Conservation (phyloP, 2,888 invertebrate genomes). For the Podotricha telesiphe region DNA sequence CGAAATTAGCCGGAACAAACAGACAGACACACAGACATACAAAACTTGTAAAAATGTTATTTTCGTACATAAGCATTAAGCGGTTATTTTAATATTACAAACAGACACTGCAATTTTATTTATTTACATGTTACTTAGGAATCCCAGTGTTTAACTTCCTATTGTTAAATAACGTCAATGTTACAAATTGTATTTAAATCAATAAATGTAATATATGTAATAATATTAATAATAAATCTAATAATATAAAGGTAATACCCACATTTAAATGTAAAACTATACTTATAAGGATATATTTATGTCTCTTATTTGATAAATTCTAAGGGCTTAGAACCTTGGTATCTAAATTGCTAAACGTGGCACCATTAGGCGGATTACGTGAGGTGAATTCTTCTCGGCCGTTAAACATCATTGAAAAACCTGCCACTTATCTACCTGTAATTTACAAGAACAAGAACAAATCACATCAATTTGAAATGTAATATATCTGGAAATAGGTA, state of each 20-base stretch:
- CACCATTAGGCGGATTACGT: conserved; percentile 40
- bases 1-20: no score
- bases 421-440: conserved; percentile 16
- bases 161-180: no score
- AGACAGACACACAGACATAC: no score
- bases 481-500: background rate
- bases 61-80: no score
- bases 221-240: no score
- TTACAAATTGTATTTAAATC: no score
- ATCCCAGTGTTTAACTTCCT: no score
- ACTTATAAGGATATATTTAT: conserved; percentile 3
- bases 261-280: conserved; percentile 12
- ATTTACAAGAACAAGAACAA: conserved; percentile 21
- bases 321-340: conserved; percentile 25
- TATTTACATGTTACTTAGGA: no score
- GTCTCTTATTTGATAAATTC: conserved; percentile 17
- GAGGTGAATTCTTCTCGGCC: conserved; percentile 26
- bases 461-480: conserved; percentile 8
- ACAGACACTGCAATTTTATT: no score
- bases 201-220: no score
- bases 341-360: conserved; percentile 38
- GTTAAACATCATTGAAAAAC: conserved; percentile 25
- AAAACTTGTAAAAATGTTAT: no score
- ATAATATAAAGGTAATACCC: background rate
- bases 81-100: no score